These are phyloP conservation scores for Macrobrachium rosenbergii DNA, from an alignment of 1,140 invertebrate genomes.

Conservation along the genomic window DNA sequence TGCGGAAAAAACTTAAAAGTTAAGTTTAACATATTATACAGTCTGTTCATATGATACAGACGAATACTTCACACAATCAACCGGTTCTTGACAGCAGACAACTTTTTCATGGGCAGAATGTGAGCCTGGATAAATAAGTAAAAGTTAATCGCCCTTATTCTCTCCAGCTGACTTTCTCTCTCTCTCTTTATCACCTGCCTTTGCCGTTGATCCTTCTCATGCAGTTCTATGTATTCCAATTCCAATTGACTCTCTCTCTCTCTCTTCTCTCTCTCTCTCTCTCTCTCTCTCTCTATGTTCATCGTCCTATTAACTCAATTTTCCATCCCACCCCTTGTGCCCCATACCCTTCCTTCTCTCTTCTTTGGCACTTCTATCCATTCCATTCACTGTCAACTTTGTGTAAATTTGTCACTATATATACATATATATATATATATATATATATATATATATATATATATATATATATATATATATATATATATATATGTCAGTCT, in stretches of 20 bases:
- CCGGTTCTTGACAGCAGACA: no score
- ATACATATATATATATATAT: background rate
- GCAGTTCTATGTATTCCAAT: background rate
- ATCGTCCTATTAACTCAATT: no score
- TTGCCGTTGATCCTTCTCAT: background rate
- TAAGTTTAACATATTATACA: no score
- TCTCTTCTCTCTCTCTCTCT: background rate
- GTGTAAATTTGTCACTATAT: no score
- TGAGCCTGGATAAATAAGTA: background rate
- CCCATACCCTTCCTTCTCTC: no score
- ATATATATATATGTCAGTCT: background rate
- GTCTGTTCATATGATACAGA: no score
- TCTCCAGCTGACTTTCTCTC: constrained; percentile 4
- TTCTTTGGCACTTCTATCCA: no score
- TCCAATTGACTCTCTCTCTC: background rate
- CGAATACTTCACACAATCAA: no score
- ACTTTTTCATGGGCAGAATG: no score
- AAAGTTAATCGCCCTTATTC: background rate
- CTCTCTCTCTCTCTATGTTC: background rate
- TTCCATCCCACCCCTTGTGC: no score
- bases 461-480: constrained; percentile 11
- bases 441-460: background rate
- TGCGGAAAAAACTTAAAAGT: no score
- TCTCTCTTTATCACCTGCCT: background rate
- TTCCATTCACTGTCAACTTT: no score